Percentiles rank a stretch among this genome's conserved stretches.
Conservation (phyloP, 1,140 invertebrate genomes). For the Drosophila erecta region DNA sequence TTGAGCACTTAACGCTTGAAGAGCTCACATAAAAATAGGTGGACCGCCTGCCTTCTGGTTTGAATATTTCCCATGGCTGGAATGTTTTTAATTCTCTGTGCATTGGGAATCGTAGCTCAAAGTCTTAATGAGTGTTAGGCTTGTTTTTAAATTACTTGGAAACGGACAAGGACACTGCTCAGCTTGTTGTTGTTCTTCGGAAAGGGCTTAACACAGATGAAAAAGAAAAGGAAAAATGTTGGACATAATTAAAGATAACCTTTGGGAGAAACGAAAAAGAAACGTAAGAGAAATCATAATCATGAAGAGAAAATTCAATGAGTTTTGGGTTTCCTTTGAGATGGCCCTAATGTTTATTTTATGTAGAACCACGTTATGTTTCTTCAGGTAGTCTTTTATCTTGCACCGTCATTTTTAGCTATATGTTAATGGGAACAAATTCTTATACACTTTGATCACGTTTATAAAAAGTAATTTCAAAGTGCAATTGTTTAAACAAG, state of each 20-base stretch:
- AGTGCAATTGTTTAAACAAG: too few relatives aligned
- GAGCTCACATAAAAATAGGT: constrained; percentile 27
- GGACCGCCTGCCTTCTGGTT: background rate
- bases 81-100: constrained; percentile 8
- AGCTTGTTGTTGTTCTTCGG: constrained; percentile 1
- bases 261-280: background rate
- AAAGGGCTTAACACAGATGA: constrained; percentile 3
- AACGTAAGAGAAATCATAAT: constrained; percentile 3
- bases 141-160: constrained; percentile 17
- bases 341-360: too few relatives aligned
- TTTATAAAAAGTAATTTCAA: background rate
- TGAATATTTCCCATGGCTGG: constrained; percentile 12
- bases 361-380: too few relatives aligned
- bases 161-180: constrained; percentile 13
- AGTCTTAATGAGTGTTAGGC: constrained; percentile 1
- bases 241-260: constrained; percentile 45
- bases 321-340: background rate
- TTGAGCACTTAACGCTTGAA: constrained; percentile 42
- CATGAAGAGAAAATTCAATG: constrained; percentile 1
- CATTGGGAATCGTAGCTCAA: constrained; percentile 9
- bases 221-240: constrained; percentile 23
- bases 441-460: too few relatives aligned
- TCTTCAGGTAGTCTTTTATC: too few relatives aligned
- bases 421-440: too few relatives aligned
- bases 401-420: too few relatives aligned